Base-by-base conservation (phyloP, 2,888 invertebrate species). In the Spodoptera littoralis region DNA sequence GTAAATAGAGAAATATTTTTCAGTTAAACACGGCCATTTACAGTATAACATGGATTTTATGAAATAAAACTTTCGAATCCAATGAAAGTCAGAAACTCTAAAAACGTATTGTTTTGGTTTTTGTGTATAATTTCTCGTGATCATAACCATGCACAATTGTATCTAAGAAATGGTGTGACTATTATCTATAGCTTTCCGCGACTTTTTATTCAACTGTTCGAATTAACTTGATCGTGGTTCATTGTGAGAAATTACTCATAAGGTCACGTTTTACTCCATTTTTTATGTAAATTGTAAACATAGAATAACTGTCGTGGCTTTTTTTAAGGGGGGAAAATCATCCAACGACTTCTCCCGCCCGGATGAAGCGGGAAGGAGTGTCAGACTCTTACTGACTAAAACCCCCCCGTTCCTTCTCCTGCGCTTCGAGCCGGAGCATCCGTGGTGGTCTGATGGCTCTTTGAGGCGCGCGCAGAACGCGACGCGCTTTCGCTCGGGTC, bases 41-140 rank as follows among this genome's bases (percentile, higher is more conserved):
- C 52, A 11, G 58, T 76, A 45, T 59, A 53, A 58, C 67, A 66
- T 61, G 45, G 67, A 64, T 61, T 73, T 70, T 52, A 46, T 54
- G 45, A 63, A 62, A 70, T 73, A 56, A 64, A 68, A 83, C 87
- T 86, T 87, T 84, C 86, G 81, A 83, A 79, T 77, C 67, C 67
- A 77, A 81, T 80, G 82, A 84, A 83, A 77, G 80, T 71, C 43
- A 36, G 36, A 36, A 36, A 36, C 52, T 59, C 69, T 65, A 55
- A 78, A 36, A 76, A 65, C 62, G 65, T 73, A 85, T 88, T 86
- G 86, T 87, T 80, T 78, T 74, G 67, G 73, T 84, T 87, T 83
- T 87, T 86, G 73, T 66, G 41, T 55, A 60, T 66, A 55, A 70
- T 82, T 83, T 87, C 85, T 79, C 79, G 62, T 70, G 68, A 68